Conservation (phyloP, 1,140 invertebrate species). For the Papilio helenus region DNA sequence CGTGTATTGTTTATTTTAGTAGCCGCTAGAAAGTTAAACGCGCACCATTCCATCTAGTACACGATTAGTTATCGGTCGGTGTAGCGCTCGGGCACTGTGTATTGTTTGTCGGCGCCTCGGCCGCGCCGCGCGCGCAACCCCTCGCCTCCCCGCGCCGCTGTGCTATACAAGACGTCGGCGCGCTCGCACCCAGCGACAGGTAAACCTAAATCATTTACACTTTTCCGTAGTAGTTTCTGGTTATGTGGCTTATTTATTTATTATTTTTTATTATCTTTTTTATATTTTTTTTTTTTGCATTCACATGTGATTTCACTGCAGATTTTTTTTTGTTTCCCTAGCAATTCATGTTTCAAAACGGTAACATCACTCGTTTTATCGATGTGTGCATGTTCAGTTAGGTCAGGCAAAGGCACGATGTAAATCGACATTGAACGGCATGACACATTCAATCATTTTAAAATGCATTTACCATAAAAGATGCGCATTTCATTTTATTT, state of each 20-base stretch:
- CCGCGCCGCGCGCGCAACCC: no score
- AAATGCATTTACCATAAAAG: slow-evolving; percentile 49
- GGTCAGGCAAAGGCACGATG: slow-evolving; percentile 44
- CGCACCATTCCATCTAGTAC: slow-evolving; percentile 6
- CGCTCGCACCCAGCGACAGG: slow-evolving; percentile 42
- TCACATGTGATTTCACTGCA: slow-evolving; percentile 83
- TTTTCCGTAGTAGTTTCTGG: slow-evolving; percentile 71
- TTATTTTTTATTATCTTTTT: slow-evolving; percentile 63
- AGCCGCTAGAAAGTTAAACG: slow-evolving; percentile 25
- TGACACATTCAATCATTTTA: slow-evolving; percentile 48
- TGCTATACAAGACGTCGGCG: background rate
- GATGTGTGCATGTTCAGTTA: slow-evolving; percentile 64
- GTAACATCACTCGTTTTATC: slow-evolving; percentile 21
- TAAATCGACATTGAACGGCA: slow-evolving; percentile 54
- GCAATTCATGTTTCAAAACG: slow-evolving; percentile 73
- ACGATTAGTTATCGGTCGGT: slow-evolving; percentile 20
- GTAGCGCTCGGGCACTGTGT: background rate
- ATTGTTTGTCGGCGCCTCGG: background rate
- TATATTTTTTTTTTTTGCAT: slow-evolving; percentile 70
- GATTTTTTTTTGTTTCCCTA: slow-evolving; percentile 63
- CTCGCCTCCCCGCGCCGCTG: background rate
- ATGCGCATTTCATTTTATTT: slow-evolving; percentile 81
- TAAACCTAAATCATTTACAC: slow-evolving; percentile 58
- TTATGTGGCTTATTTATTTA: slow-evolving; percentile 82
- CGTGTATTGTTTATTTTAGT: slow-evolving; percentile 45